Base-by-base conservation (phyloP, 2,888 invertebrate genomes). In the Zhengitettix transpicula region DNA sequence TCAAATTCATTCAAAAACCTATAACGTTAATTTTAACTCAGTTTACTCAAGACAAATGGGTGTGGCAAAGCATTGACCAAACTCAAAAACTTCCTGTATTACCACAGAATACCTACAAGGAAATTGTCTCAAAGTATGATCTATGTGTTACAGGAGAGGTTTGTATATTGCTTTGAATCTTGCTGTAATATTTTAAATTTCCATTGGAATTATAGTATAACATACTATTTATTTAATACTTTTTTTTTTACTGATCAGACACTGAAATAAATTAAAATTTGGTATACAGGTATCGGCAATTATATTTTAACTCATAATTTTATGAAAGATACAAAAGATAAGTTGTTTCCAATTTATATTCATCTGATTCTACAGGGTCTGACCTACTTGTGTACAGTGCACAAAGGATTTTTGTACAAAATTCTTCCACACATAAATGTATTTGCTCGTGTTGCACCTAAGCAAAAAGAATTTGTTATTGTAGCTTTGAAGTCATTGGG, bases 361-460 rank as follows among this genome's bases (percentile, higher is more conserved):
- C 2, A 47, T 47, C n/a, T 47, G 5, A 12, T 47, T 62, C 64
- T 67, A 17, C 65, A 78, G 75, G 90, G 89, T 47, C 71, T 94
- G 57, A 76, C 79, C 51, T 85, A 84, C 72, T 74, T 95, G 56
- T 79, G 80, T 65, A 80, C 82, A 41, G 70, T 80, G 57, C 78
- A 86, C 65, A 73, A 75, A 47, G 75, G 75, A 57, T 84, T 87
- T 66, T 75, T 94, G 66, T 73, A 79, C 56, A 75, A 82, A 65
- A 75, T 98, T 56, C 77, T 99, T 68, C 91, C 96, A 0, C 82
- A 88, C 68, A 81, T 98, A 11, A 85, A 87, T 58, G 90, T 99
- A 2, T 99, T 91, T 73, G 99, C 99, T 1, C 80, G 99, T 67
- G 96, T 98, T 69, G 95, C 96, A 1, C 99, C 99, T 0, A 99